Conservation (phyloP, 2,797 vertebrate species). For the Chrysocyon brachyurus region DNA sequence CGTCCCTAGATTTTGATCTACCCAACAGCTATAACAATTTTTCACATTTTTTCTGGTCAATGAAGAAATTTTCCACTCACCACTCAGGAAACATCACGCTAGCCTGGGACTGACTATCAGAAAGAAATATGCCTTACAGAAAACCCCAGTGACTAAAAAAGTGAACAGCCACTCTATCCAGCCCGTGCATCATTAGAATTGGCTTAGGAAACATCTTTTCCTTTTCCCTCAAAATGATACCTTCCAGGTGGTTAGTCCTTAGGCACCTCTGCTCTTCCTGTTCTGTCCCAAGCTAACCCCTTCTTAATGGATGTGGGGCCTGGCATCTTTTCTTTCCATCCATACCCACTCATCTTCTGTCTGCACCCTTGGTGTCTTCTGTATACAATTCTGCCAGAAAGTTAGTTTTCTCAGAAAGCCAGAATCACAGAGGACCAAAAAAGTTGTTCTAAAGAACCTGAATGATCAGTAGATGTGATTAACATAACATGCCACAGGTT, state of each 20-base stretch:
- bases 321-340: neutral
- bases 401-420: neutral
- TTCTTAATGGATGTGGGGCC: neutral
- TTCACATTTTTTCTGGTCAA: neutral
- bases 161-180: neutral
- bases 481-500: neutral
- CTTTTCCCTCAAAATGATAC: neutral
- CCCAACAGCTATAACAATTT: neutral
- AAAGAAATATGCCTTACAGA: neutral
- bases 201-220: neutral
- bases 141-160: neutral
- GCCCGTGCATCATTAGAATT: neutral
- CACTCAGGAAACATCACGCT: neutral
- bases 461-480: neutral
- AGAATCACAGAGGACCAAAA: neutral
- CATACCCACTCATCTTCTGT: neutral
- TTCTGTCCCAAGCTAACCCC: neutral
- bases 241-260: neutral
- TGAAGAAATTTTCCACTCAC: neutral
- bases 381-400: neutral
- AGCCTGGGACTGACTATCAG: neutral
- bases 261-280: neutral
- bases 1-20: neutral
- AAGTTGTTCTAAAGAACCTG: neutral
- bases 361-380: neutral